These are phyloP conservation scores for Erpornis zantholeuca DNA, from an alignment of 2,113 vertebrate genomes.

Conservation along the genomic window DNA sequence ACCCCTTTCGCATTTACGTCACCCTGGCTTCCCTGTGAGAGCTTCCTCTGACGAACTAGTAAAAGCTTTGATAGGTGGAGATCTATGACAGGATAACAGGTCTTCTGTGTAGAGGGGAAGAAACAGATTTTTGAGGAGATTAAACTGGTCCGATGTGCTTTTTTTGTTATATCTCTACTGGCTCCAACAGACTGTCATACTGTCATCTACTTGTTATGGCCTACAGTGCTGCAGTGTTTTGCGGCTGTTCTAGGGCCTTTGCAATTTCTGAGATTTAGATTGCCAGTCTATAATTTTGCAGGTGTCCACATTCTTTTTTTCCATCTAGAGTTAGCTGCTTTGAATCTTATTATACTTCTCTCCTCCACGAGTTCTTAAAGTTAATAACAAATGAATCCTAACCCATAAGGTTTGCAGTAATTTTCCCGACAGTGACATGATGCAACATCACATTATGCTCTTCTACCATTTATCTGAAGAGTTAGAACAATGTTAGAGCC, in stretches of 20 bases:
- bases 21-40: neutral
- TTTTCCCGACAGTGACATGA: neutral
- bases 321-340: neutral
- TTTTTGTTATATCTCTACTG: neutral
- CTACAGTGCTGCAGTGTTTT: neutral
- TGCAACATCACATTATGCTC: neutral
- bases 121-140: neutral
- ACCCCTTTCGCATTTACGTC: neutral
- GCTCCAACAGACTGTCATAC: neutral
- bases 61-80: neutral
- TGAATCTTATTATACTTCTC: neutral
- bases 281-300: neutral
- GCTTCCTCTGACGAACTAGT: neutral
- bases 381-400: neutral
- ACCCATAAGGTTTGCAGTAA: neutral
- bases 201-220: neutral
- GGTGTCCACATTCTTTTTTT: fast-evolving
- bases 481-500: neutral
- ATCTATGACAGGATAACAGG: neutral
- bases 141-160: neutral
- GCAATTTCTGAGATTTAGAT: neutral
- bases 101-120: neutral
- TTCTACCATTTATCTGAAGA: neutral
- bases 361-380: neutral
- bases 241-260: neutral